Evolutionary conservation across 1,140 invertebrate species (phyloP), one percentile per base, ranked within the genome.

Genomic region (Calliphora vicina): DNA sequence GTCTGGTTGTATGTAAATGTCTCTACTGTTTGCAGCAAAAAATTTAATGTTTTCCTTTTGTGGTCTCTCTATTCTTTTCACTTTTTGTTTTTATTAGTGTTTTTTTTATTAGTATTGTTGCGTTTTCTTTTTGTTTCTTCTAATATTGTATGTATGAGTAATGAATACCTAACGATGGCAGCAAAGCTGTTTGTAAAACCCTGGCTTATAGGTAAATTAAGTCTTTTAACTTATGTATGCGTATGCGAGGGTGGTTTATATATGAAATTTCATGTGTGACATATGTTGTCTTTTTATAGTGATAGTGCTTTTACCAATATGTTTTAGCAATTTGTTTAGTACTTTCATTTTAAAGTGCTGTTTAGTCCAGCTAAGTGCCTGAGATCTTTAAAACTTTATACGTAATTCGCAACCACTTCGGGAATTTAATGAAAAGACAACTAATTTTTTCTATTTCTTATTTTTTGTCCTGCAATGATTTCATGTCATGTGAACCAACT

Each of bases 151-250:
- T 43, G 74, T 35, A 23, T 43, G 74, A 43, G 74, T 78, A 78
- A 78, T 78, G 74, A 78, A 78, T 78, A 20, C 20, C 42, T 45
- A 43, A 78, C 42, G 42, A 43, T 43, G 29, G 10, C 23, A 78
- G 74, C 20, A 78, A 78, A 78, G 74, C 74, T 78, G 74, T 78
- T 78, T 78, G 74, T 78, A 78, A 78, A 78, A 78, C 74, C 74
- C 27, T 2, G 20, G 42, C 74, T 78, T 78, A 78, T 45, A 78
- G 74, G 74, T 78, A 78, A 78, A 78, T 45, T 78, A 78, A 78
- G 35, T 42, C 74, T 78, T 43, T 42, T 78, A 78, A 45, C 42
- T 78, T 78, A 45, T 78, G 20, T 78, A 78, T 78, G 35, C 13
- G 20, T 45, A 43, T 15, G 25, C n/a, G 25, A 43, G 74, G 74